These are phyloP conservation scores for Neotoxoptera formosana DNA, from an alignment of 1,140 invertebrate species.

Conservation along the genomic window DNA sequence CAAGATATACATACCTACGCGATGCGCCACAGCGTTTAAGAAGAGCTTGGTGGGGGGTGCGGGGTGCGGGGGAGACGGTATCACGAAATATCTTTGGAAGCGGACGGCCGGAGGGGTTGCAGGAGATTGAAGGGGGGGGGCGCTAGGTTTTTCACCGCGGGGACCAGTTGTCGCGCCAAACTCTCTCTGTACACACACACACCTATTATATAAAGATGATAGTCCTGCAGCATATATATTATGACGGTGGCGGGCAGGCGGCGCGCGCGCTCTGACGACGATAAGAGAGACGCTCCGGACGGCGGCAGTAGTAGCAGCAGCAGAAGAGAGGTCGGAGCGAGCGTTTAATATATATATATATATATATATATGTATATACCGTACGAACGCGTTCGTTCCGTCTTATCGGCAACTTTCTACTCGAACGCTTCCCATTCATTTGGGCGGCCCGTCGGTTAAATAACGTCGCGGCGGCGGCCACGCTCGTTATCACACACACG, in stretches of 20 bases:
- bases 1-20: neutral
- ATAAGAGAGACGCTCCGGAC: conserved; percentile 31
- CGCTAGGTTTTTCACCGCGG: conserved; percentile 17
- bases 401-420: conserved; percentile 58
- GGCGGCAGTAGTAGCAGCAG: neutral
- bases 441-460: conserved; percentile 47
- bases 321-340: too few species aligned
- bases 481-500: conserved; percentile 55
- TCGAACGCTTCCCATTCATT: conserved; percentile 55
- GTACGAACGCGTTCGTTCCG: conserved; percentile 29
- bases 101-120: neutral
- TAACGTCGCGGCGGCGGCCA: conserved; percentile 39
- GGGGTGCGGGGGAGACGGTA: neutral
- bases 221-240: neutral
- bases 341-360: too few species aligned
- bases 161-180: conserved; percentile 55
- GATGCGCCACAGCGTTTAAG: neutral
- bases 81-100: neutral
- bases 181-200: neutral
- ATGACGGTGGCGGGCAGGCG: neutral
- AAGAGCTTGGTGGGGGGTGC: neutral
- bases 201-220: neutral
- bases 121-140: neutral
- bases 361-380: neutral
- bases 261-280: neutral